These are phyloP conservation scores for Heliconius hewitsoni DNA, from an alignment of 1,140 invertebrate species.

Conservation along the genomic window DNA sequence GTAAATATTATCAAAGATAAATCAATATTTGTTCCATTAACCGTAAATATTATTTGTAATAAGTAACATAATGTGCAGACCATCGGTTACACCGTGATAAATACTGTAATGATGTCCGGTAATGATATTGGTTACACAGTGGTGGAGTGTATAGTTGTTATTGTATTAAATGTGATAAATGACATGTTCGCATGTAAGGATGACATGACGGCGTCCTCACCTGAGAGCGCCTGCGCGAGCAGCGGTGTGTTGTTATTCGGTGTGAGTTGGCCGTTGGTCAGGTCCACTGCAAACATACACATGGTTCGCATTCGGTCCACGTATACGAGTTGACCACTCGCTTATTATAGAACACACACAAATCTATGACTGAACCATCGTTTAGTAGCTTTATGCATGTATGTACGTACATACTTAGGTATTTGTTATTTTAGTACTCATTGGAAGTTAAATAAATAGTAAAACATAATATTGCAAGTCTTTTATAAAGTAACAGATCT, in stretches of 20 bases:
- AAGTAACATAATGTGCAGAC: not conserved
- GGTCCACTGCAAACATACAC: conserved; percentile 92
- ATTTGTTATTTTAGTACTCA: conserved; percentile 31
- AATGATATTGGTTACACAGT: conserved; percentile 25
- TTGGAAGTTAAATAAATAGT: not conserved
- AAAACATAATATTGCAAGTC: conserved; percentile 45
- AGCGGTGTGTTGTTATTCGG: conserved; percentile 96
- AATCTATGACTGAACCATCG: conserved; percentile 78
- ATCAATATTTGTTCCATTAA: not conserved
- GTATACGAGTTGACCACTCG: conserved; percentile 62
- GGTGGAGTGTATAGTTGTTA: conserved; percentile 20
- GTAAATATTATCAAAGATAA: not conserved
- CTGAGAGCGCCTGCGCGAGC: conserved; percentile 96
- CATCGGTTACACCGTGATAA: conserved; percentile 8
- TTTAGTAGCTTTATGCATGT: not conserved
- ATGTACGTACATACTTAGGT: not conserved
- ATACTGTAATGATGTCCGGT: conserved; percentile 17
- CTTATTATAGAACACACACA: conserved; percentile 63
- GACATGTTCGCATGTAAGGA: conserved; percentile 33
- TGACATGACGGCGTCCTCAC: conserved; percentile 82
- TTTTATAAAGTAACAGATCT: conserved; percentile 62
- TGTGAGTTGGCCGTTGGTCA: conserved; percentile 96
- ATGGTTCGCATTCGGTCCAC: conserved; percentile 76
- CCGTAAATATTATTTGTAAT: conserved; percentile 9
- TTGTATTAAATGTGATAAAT: conserved; percentile 28